These are phyloP conservation scores for Potorous gilbertii DNA, from an alignment of 2,797 vertebrate genomes.

Conservation along the genomic window DNA sequence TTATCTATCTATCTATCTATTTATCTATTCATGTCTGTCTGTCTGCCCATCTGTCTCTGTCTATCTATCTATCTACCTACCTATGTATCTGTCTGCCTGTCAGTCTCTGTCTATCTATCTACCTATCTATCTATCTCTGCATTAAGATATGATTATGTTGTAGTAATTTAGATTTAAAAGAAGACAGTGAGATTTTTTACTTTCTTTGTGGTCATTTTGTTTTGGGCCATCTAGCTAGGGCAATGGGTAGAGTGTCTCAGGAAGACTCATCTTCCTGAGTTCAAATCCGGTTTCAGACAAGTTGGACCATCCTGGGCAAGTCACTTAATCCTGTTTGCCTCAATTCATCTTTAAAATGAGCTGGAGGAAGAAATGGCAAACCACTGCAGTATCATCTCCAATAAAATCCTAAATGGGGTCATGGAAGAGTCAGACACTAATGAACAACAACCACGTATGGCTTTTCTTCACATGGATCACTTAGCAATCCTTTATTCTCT, in stretches of 20 bases:
- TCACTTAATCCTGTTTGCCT: background rate
- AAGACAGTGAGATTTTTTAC: background rate
- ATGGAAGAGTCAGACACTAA: background rate
- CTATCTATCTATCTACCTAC: too few relatives aligned
- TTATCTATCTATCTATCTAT: background rate
- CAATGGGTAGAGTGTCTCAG: background rate
- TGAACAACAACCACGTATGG: background rate
- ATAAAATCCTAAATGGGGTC: background rate
- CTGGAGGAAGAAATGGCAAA: background rate
- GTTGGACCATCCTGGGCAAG: background rate
- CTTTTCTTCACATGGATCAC: background rate
- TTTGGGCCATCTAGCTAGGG: background rate
- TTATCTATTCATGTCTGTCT: too few relatives aligned
- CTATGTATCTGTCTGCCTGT: background rate
- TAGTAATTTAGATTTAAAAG: background rate
- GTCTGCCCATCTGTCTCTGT: too few relatives aligned
- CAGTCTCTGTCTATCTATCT: background rate
- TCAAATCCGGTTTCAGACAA: background rate
- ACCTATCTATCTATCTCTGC: background rate
- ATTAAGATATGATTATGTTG: background rate
- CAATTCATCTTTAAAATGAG: background rate
- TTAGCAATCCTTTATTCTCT: background rate
- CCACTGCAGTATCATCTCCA: background rate
- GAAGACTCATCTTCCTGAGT: background rate
- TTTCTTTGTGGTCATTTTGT: background rate